Evolutionary conservation across 2,797 vertebrate species (phyloP).

Genomic region (Morelia viridis): DNA sequence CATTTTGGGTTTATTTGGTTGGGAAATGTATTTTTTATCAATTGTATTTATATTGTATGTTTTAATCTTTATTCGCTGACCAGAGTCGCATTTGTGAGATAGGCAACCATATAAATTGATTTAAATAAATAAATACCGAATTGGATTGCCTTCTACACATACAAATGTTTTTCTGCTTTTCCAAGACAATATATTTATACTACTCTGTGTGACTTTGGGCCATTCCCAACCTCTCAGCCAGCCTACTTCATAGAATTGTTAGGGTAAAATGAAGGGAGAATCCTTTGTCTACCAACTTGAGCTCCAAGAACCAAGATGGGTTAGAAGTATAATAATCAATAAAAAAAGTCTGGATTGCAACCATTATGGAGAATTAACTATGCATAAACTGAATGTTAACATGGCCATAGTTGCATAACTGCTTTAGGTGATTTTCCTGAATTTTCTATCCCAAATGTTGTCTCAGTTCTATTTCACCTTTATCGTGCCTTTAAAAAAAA

Average conservation of each 20-base stretch:
- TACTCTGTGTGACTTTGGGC: neutral
- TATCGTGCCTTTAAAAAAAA: neutral
- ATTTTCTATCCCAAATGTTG: neutral
- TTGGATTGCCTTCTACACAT: neutral
- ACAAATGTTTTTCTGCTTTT: neutral
- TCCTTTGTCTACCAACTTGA: neutral
- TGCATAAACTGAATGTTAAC: neutral
- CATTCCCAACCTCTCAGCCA: neutral
- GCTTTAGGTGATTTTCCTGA: neutral
- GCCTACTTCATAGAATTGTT: neutral
- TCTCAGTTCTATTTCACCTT: neutral
- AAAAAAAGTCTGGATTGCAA: neutral
- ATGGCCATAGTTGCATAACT: neutral
- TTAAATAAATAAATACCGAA: neutral
- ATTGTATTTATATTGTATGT: neutral
- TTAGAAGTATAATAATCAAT: neutral
- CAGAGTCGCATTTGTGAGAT: neutral
- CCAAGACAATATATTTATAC: neutral
- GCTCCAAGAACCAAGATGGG: neutral
- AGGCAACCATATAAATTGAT: neutral
- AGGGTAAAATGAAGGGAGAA: neutral
- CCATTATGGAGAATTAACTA: neutral
- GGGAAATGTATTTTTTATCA: neutral
- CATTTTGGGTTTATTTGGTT: neutral
- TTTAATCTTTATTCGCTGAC: neutral